These are phyloP conservation scores for Hydrochoerus hydrochaeris DNA, from an alignment of 2,113 vertebrate genomes.

Conservation along the genomic window DNA sequence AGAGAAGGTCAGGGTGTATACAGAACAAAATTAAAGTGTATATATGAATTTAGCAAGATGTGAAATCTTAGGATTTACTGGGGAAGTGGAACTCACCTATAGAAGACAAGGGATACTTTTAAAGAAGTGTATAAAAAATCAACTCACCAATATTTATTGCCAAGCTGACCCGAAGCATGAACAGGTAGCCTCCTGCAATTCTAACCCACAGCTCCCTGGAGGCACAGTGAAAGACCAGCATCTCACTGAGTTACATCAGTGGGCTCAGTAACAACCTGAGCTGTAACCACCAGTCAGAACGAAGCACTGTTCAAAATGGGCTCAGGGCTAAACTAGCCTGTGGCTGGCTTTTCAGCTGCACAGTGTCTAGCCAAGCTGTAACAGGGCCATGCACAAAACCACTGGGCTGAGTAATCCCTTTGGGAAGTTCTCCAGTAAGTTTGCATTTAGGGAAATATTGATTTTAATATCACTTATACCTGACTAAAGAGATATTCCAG, in stretches of 20 bases:
- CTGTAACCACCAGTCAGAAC: neutral
- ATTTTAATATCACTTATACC: slow-evolving; percentile 39
- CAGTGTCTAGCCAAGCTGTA: neutral
- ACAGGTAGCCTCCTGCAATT: neutral
- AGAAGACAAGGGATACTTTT: neutral
- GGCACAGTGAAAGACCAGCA: neutral
- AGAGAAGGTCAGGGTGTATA: slow-evolving; percentile 31
- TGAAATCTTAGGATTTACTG: slow-evolving; percentile 44
- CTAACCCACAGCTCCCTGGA: neutral
- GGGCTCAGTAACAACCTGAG: neutral
- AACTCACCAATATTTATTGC: neutral
- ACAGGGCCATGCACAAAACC: neutral
- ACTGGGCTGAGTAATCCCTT: neutral
- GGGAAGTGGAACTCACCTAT: neutral
- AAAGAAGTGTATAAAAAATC: slow-evolving; percentile 36
- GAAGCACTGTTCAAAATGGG: neutral
- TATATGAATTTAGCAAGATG: slow-evolving; percentile 20
- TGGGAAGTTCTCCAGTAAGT: neutral
- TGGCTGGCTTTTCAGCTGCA: neutral
- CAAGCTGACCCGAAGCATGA: neutral
- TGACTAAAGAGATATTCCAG: slow-evolving; percentile 17
- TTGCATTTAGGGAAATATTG: slow-evolving; percentile 32
- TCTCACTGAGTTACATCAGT: neutral
- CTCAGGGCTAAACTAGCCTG: neutral
- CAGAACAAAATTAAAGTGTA: slow-evolving; percentile 64